A percentile compares a stretch with the other conserved stretches of the same genome.
phyloP scores from a whole-genome alignment of 2,888 invertebrate genomes.

The Boloria selene region DNA sequence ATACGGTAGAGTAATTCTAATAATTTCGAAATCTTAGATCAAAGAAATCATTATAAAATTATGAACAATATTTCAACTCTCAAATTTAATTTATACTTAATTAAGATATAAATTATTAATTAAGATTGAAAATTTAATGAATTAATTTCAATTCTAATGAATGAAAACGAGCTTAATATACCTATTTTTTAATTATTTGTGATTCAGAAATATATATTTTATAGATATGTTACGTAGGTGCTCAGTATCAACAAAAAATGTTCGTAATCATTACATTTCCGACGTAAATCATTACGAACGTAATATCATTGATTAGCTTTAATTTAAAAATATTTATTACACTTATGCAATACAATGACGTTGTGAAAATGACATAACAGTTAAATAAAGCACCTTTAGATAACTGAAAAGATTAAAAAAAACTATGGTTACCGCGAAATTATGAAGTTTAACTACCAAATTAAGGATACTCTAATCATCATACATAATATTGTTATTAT shows the following conservation, averaged over 20 bases:
- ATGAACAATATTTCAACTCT: slow-evolving; percentile 3
- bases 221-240: slow-evolving; percentile 14
- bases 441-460: slow-evolving; percentile 1
- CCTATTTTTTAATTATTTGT: not conserved
- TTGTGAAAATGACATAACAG: slow-evolving; percentile 44
- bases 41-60: not conserved
- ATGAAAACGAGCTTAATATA: not conserved
- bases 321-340: slow-evolving; percentile 41
- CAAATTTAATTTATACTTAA: slow-evolving; percentile 16
- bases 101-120: no score
- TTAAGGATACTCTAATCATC: slow-evolving; percentile 1
- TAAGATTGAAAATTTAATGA: not conserved
- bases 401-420: slow-evolving; percentile 25
- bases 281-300: slow-evolving; percentile 31
- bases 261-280: slow-evolving; percentile 29
- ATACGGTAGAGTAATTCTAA: slow-evolving; percentile 7
- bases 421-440: not conserved
- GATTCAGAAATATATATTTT: not conserved
- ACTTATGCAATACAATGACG: slow-evolving; percentile 40
- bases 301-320: slow-evolving; percentile 35
- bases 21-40: not conserved
- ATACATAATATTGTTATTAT: not conserved
- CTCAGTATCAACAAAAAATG: slow-evolving; percentile 26
- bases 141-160: slow-evolving; percentile 9
- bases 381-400: slow-evolving; percentile 29